Conservation (phyloP, 2,797 vertebrate genomes). For the Spinus olivaceus region DNA sequence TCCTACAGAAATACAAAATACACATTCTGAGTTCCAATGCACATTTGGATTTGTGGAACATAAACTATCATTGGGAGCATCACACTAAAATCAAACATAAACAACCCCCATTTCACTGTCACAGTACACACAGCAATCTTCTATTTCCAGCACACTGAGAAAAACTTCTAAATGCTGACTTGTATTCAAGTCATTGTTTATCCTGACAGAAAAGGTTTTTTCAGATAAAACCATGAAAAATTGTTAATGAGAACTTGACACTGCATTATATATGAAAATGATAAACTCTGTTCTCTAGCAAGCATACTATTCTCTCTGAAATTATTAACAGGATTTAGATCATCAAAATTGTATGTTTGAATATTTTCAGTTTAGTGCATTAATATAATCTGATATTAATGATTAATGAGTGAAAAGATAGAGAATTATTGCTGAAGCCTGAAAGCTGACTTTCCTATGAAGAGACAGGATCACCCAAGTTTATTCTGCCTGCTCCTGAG, state of each 20-base stretch:
- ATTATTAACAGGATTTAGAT: not conserved
- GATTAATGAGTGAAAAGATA: not conserved
- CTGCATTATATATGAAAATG: not conserved
- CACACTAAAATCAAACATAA: not conserved
- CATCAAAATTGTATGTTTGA: not conserved
- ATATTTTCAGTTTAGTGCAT: not conserved
- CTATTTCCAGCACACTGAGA: not conserved
- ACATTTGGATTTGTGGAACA: not conserved
- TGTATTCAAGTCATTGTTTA: conserved; percentile 6
- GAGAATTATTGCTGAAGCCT: not conserved
- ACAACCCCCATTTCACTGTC: not conserved
- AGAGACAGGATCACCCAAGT: not conserved
- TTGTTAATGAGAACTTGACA: not conserved
- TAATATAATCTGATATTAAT: not conserved
- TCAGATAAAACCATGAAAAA: not conserved
- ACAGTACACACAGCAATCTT: not conserved
- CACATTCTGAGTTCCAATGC: not conserved
- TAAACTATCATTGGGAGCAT: not conserved
- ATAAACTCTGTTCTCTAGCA: not conserved
- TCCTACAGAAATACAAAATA: not conserved
- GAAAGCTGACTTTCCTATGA: not conserved
- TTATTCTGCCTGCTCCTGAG: not conserved
- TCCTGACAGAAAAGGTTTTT: not conserved
- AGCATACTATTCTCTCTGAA: not conserved
- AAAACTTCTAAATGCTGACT: not conserved